phyloP scores from a whole-genome alignment of 53 echinoderm and acorn worm species.

The Apostichopus leukothele region DNA sequence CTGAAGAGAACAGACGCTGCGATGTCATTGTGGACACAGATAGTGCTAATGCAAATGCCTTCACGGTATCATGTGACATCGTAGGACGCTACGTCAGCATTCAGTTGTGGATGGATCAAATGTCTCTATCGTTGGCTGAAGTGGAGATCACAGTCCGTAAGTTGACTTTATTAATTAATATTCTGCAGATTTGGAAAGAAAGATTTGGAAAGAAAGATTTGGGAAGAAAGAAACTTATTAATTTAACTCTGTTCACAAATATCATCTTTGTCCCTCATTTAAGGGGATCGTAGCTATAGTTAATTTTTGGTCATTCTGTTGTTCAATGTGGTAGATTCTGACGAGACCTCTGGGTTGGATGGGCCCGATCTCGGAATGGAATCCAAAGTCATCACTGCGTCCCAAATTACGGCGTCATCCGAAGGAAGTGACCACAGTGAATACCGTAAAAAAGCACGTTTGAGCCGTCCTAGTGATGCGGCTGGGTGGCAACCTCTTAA shows the following conservation, averaged over 20 bases:
- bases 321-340: neutral
- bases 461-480: conserved; percentile 13
- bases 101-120: conserved; percentile 40
- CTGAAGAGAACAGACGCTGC: conserved; percentile 57
- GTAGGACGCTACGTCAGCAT: conserved; percentile 58
- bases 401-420: conserved; percentile 45
- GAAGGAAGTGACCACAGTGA: neutral
- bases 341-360: conserved; percentile 31
- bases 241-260: too few relatives aligned
- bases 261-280: too few relatives aligned
- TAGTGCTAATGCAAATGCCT: neutral
- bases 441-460: neutral
- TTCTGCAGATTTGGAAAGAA: neutral
- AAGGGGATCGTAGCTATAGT: neutral
- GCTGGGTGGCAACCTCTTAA: conserved; percentile 55
- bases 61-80: conserved; percentile 46
- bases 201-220: neutral
- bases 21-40: conserved; percentile 44
- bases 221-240: neutral
- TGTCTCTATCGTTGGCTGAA: conserved; percentile 63
- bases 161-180: neutral
- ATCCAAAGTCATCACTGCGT: conserved; percentile 37
- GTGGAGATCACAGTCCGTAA: conserved; percentile 64
- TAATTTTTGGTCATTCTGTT: neutral
- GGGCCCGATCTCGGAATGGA: conserved; percentile 46